Evolutionary conservation across 2,888 invertebrate genomes (phyloP).

Genomic region (Pollenia labialis): DNA sequence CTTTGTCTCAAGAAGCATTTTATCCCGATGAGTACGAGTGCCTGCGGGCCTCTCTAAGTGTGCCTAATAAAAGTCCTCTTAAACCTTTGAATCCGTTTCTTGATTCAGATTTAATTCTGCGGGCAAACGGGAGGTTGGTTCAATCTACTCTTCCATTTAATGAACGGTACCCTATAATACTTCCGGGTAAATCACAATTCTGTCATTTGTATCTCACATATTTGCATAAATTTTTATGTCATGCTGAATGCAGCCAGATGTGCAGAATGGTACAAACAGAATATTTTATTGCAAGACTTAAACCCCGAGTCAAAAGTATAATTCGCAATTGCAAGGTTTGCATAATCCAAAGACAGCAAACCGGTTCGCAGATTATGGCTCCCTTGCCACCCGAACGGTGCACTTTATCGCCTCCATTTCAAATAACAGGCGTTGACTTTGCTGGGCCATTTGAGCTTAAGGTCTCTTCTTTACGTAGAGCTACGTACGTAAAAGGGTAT

Average conservation of each 20-base stretch:
- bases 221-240: background rate
- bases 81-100: conserved; percentile 2
- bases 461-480: no score
- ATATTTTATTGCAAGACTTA: conserved; percentile 13
- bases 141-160: background rate
- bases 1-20: background rate
- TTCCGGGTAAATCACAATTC: background rate
- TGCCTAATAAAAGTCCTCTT: background rate
- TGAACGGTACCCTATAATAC: background rate
- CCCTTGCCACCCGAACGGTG: no score
- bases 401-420: no score
- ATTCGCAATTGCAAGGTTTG: conserved; percentile 2
- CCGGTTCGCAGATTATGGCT: no score
- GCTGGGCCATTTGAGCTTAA: no score
- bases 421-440: no score
- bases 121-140: background rate
- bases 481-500: no score
- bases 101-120: background rate
- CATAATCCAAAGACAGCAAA: background rate
- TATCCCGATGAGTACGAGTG: background rate
- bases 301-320: background rate
- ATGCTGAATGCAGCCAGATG: conserved; percentile 6
- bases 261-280: conserved; percentile 10
- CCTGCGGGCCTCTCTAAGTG: background rate
- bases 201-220: background rate